phyloP scores from a whole-genome alignment of 2,113 vertebrate genomes.

The Ictalurus furcatus region DNA sequence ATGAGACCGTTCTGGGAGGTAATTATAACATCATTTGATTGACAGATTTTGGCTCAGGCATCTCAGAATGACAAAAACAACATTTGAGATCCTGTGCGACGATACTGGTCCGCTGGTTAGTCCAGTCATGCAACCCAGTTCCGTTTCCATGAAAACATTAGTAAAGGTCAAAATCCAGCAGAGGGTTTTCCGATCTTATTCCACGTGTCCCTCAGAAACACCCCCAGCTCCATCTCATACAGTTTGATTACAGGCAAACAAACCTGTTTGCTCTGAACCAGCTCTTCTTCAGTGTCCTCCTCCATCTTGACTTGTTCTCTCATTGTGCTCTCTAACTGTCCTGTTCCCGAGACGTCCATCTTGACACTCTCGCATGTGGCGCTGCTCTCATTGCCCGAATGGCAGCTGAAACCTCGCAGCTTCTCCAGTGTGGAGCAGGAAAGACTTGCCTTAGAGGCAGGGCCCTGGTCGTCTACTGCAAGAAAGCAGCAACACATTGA shows the following conservation, averaged over 20 bases:
- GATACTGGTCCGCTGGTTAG: too few relatives aligned
- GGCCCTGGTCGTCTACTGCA: constrained; percentile 42
- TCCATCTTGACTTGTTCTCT: constrained; percentile 45
- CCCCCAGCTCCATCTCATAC: neutral
- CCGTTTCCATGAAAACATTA: neutral
- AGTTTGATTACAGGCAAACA: constrained; percentile 7
- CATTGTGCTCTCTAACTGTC: neutral
- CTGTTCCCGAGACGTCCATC: neutral
- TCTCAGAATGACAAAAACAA: too few relatives aligned
- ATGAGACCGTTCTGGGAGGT: too few relatives aligned
- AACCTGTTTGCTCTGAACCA: constrained; percentile 21
- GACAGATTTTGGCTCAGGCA: too few relatives aligned
- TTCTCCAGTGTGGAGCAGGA: constrained; percentile 66
- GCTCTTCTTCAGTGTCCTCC: constrained; percentile 41
- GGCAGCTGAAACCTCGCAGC: constrained; percentile 67
- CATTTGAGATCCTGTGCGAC: too few relatives aligned
- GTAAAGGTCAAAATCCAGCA: neutral
- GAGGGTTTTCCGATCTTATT: neutral
- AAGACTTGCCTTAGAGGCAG: constrained; percentile 38
- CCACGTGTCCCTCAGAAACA: neutral
- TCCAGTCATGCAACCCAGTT: too few relatives aligned
- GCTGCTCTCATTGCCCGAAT: constrained; percentile 28
- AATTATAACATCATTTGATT: too few relatives aligned
- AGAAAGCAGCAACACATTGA: neutral
- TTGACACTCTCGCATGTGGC: neutral